Evolutionary conservation across 2,113 vertebrate genomes (phyloP).

Genomic region (Pollachius pollachius): DNA sequence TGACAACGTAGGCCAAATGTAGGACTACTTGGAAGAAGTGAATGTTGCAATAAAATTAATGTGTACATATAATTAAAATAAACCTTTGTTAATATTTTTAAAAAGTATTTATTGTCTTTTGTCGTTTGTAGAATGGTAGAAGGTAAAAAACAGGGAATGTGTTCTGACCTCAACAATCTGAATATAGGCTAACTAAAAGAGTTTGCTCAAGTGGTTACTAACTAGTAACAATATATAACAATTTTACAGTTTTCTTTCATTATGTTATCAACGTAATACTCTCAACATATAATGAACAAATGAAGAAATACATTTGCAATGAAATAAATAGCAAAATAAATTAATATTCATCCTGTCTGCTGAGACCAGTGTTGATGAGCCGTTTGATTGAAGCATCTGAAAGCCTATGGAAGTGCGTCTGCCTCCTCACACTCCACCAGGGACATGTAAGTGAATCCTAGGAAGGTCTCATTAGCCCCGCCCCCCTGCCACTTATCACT

Average conservation of each 20-base stretch:
- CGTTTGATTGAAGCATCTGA: not conserved
- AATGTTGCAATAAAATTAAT: slow-evolving; percentile 32
- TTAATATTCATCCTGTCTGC: too few species aligned
- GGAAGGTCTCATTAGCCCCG: slow-evolving; percentile 51
- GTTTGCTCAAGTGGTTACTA: too few species aligned
- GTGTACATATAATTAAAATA: slow-evolving; percentile 24
- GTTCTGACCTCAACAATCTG: slow-evolving; percentile 13
- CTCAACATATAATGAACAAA: too few species aligned
- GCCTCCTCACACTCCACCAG: slow-evolving; percentile 34
- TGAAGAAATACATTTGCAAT: too few species aligned
- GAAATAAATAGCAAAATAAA: too few species aligned
- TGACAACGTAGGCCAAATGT: too few species aligned
- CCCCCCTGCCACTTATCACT: slow-evolving; percentile 41
- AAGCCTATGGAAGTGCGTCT: slow-evolving; percentile 33
- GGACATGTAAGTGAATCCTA: slow-evolving; percentile 72
- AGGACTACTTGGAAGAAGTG: not conserved
- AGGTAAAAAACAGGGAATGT: slow-evolving; percentile 22
- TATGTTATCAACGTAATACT: slow-evolving; percentile 29
- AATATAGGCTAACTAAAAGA: not conserved
- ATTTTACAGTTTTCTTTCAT: too few species aligned
- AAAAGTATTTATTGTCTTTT: slow-evolving; percentile 16
- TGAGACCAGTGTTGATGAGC: too few species aligned
- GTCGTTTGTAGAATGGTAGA: not conserved
- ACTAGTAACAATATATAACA: too few species aligned
- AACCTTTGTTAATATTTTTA: not conserved